Evolutionary conservation across 2,113 vertebrate species (phyloP), one percentile per base, ranked within the genome.

Genomic region (Corythornis vintsioides): DNA sequence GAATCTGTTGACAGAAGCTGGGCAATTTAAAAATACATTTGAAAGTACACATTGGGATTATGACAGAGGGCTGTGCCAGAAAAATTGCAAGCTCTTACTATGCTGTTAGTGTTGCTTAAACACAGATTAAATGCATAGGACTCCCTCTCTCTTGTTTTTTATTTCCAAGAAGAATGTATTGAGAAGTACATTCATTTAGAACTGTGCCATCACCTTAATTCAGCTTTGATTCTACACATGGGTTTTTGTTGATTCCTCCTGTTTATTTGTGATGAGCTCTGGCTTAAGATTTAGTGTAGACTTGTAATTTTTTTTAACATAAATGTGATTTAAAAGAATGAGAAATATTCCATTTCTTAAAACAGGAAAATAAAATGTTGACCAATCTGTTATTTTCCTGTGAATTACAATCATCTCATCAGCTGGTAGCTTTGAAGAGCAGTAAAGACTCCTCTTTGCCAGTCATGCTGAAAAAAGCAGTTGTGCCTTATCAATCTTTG

Each of bases 11-110:
- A 92, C 67, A 90, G 83, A 94, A 85, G 29, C 75, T 52, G 42
- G 80, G 81, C 83, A 87, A 94, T 90, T 92, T 95, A 90, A 92
- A 93, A 96, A 93, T 87, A 85, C 38, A 63, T 91, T 86, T 94
- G 65, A 82, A 96, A 91, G 48, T 79, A 88, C 92, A 80, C 81
- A 87, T 94, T 78, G 45, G 77, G 78, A 92, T 96, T 96, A 88
- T 59, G 59, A 76, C 35, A 84, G 72, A 86, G 22, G n/a, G 7
- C 55, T 43, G 48, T 92, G 92, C 92, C 91, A 97, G 93, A 76
- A 93, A 96, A 96, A 93, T 88, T 77, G 90, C 76, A 91, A 59
- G 56, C 57, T 93, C 28, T 93, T 90, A 79, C 77, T 86, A 74
- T 93, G 40, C n/a, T 74, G 64, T 85, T 89, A 59, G 43, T 35